Evolutionary conservation across 2,888 invertebrate genomes (phyloP), one percentile per base, ranked within the genome.

Genomic region (Erpobdella octoculata): DNA sequence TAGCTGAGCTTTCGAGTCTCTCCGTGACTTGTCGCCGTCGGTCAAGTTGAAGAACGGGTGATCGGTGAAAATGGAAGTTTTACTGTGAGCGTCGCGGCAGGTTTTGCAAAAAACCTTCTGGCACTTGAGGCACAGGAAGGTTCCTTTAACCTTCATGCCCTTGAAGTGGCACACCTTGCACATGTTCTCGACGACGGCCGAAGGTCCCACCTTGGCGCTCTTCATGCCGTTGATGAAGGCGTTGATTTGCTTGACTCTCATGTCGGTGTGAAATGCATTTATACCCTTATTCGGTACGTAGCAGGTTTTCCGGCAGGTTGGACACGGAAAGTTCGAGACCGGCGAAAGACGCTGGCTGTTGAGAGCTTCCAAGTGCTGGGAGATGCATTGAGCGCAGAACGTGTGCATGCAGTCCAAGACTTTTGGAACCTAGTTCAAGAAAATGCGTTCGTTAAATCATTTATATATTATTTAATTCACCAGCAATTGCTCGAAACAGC

Each of bases 381-480:
- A 15, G 15, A 74, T 15, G 59, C 74, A 74, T 25, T 31, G 9
- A 12, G 65, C 46, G 58, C 74, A 74, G 68, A 74, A 74, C 9
- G 74, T 74, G 46, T 74, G 74, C 35, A 65, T 73, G 46, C 74
- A 74, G n/a, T 73, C 67, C 68, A 74, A 65, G 36, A 74, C 62
- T 41, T 74, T 74, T 8, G 74, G 53, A 53, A 53, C 1, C 53
- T 53, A 28, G 8, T 1, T 53, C 8, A 2, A n/a, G 15, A 2
- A 53, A 53, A 53, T 9, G 18, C 9, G 41, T 18, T 12, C 28
- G 12, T 12, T 25, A 53, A 53, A 1, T 53, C n/a, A n/a, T n/a
- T n/a, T n/a, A n/a, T n/a, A n/a, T n/a, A n/a, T n/a, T n/a, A n/a
- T n/a, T n/a, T n/a, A n/a, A n/a, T n/a, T n/a, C n/a, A n/a, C n/a